phyloP scores from a whole-genome alignment of 2,113 vertebrate genomes.

The Sula dactylatra region DNA sequence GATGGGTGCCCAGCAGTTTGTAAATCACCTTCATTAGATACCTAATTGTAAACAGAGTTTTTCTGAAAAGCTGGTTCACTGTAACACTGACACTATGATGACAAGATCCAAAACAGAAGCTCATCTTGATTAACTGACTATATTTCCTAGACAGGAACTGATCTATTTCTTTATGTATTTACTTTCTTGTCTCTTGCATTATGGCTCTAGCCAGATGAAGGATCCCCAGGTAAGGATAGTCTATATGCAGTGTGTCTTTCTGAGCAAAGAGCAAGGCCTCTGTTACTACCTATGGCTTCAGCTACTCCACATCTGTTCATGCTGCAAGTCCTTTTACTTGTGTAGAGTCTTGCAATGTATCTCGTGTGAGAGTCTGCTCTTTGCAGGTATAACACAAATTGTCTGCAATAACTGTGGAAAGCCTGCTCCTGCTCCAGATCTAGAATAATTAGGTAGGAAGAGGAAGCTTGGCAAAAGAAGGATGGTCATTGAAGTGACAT shows the following conservation, averaged over 20 bases:
- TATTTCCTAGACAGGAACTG: neutral
- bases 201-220: neutral
- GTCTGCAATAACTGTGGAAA: neutral
- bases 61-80: neutral
- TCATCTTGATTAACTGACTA: neutral
- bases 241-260: neutral
- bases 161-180: neutral
- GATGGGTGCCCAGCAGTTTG: neutral
- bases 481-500: neutral
- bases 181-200: neutral
- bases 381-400: neutral
- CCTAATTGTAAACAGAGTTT: neutral
- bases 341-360: neutral
- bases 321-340: neutral
- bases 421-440: neutral
- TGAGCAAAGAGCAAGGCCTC: neutral
- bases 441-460: neutral
- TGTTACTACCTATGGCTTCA: neutral
- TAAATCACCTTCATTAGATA: neutral
- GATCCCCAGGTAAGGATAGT: accelerated
- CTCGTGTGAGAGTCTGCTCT: neutral
- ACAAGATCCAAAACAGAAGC: neutral
- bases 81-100: neutral
- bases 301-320: neutral
- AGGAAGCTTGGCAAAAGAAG: neutral